Base-by-base conservation (phyloP, 2,888 invertebrate species). In the Carabus problematicus region DNA sequence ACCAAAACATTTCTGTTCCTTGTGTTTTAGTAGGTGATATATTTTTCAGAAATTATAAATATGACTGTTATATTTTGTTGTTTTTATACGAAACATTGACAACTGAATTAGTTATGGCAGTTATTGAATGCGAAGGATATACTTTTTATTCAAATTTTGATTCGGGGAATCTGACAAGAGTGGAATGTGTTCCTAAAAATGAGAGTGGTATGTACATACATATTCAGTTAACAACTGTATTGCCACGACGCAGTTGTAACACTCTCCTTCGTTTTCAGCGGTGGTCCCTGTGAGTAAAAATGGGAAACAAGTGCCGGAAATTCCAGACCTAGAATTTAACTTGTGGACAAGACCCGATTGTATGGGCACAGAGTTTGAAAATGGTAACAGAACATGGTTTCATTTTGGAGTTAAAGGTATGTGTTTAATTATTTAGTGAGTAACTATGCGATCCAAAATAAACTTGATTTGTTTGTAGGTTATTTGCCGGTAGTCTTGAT, bases 361-460 rank as follows among this genome's bases (percentile, higher is more conserved):
- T 82, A 89, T 86, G 52, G 94, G 93, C 19, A 95, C 95, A 0
- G 89, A 90, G 76, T 94, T 88, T 85, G 93, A 95, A 81, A 95
- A 95, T 85, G 91, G 90, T 61, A 95, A 95, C 80, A 86, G 95
- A 72, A 94, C 95, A 1, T 96, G 96, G 96, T 96, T 96, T 82
- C 91, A 94, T 81, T 96, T 96, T 82, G 94, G 93, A 8, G 83
- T 96, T 60, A 82, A 81, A 82, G 84, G 89, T 82, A 84, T 74
- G 77, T 72, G 71, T 61, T 62, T 45, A 45, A 16, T 52, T 19
- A 29, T 49, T 45, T 7, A 29, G 11, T 7, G 29, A 8, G 9
- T 59, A 40, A 16, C 8, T 54, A 18, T 43, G 6, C 29, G 11
- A 49, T 52, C 62, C 62, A 39, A 11, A 8, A 56, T 40, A 39